Base-by-base conservation (phyloP, 1,140 invertebrate species). In the Berghia stephanieae region DNA sequence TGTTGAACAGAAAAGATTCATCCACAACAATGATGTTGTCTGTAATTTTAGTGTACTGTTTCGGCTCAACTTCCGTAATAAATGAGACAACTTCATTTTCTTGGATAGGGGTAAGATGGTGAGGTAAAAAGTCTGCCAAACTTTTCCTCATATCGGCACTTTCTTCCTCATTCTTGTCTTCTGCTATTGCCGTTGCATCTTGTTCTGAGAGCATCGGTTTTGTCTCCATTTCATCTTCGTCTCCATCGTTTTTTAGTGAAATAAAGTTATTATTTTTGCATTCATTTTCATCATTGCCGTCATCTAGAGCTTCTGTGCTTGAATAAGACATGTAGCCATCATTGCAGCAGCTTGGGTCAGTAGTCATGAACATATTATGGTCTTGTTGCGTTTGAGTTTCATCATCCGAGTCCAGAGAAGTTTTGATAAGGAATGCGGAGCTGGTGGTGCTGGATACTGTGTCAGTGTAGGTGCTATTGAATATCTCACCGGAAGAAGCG, bases 381-480 rank as follows among this genome's bases (percentile, higher is more conserved):
- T 49, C 69, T 13, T n/a, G 24, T 21, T 1, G 18, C 5, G 18
- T 34, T 2, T 3, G 4, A 8, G 38, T 10, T 43, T 27, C 43
- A 34, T 31, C 27, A 5, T 49, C 44, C 3, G 6, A 2, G 21
- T 49, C 4, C 34, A n/a, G n/a, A n/a, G 42, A 8, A 21, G 69
- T n/a, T 24, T 52, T 49, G 24, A 71, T 71, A 10, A 71, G 43
- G 40, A 46, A 71, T 27, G 24, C n/a, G 10, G 43, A 31, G 43
- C 43, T 71, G 6, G 42, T 49, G n/a, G 38, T 27, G 40, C 69
- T 71, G 6, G 69, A 6, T 4, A 71, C 43, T 27, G 69, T 46
- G 27, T 71, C 69, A 3, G 69, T 71, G 42, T 71, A 71, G 2
- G 69, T 24, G n/a, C 44, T 71, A 34, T 34, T 49, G n/a, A 71